phyloP scores from a whole-genome alignment of 2,888 invertebrate species.

The Strigamia maritima region DNA sequence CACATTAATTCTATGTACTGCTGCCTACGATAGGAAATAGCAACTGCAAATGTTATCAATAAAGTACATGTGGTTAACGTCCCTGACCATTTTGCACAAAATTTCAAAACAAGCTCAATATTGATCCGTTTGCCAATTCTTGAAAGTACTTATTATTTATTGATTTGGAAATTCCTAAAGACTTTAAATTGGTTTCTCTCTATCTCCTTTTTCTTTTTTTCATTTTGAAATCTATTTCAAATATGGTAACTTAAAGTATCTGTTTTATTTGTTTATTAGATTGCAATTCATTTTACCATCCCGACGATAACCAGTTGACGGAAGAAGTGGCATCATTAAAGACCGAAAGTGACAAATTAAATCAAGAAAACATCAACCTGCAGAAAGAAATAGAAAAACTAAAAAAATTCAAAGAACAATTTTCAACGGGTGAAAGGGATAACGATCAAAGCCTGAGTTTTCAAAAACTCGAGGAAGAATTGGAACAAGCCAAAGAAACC shows the following conservation, averaged over 20 bases:
- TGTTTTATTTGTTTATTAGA: slow-evolving; percentile 38
- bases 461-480: slow-evolving; percentile 64
- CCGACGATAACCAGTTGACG: slow-evolving; percentile 43
- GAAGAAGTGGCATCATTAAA: slow-evolving; percentile 47
- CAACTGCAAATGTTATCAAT: neutral
- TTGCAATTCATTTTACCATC: slow-evolving; percentile 33
- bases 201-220: neutral
- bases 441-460: slow-evolving; percentile 66
- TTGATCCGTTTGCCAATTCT: neutral
- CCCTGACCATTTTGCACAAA: neutral
- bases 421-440: slow-evolving; percentile 62
- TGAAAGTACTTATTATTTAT: slow-evolving; percentile 8
- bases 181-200: neutral
- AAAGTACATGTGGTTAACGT: neutral
- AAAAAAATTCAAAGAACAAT: slow-evolving; percentile 72
- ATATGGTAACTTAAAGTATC: neutral
- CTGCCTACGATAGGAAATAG: too few species aligned
- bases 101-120: neutral
- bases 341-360: slow-evolving; percentile 50
- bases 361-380: slow-evolving; percentile 49
- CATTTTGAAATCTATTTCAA: too few species aligned
- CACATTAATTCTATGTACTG: too few species aligned
- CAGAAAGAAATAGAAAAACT: slow-evolving; percentile 55
- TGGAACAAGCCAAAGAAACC: slow-evolving; percentile 75
- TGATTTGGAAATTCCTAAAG: neutral